Evolutionary conservation across 2,888 invertebrate species (phyloP).

Genomic region (Blastobasis adustella): DNA sequence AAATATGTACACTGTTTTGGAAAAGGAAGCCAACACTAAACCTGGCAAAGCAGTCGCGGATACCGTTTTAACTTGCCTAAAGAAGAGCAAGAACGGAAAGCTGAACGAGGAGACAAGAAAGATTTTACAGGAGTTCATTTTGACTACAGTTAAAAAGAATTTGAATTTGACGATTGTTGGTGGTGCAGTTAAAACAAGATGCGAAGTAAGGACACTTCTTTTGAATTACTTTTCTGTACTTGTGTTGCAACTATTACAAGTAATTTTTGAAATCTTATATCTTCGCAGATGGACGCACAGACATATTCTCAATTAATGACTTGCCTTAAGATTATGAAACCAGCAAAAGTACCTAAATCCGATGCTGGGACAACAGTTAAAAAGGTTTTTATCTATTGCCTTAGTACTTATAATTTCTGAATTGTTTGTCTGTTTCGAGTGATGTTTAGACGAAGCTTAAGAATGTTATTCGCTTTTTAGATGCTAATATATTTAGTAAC

Average conservation of each 20-base stretch:
- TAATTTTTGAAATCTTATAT: conserved; percentile 1
- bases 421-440: too few relatives aligned
- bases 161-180: conserved; percentile 59
- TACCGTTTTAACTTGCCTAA: conserved; percentile 38
- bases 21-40: conserved; percentile 35
- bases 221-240: neutral
- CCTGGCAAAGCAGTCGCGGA: conserved; percentile 50
- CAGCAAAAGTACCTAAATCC: conserved; percentile 26
- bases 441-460: too few relatives aligned
- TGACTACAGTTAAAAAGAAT: conserved; percentile 49
- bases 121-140: conserved; percentile 48
- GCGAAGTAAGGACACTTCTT: conserved; percentile 39
- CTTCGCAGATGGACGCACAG: conserved; percentile 50
- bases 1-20: conserved; percentile 58
- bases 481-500: too few relatives aligned
- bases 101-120: conserved; percentile 40
- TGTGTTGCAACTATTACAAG: neutral
- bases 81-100: conserved; percentile 54
- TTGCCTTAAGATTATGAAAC: conserved; percentile 44
- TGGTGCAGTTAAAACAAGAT: conserved; percentile 63
- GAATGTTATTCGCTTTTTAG: too few relatives aligned
- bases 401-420: too few relatives aligned
- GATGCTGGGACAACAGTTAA: conserved; percentile 42
- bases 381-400: conserved; percentile 32
- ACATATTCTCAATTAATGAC: conserved; percentile 52